Conservation (phyloP, 2,113 vertebrate species). For the Seriola rivoliana region DNA sequence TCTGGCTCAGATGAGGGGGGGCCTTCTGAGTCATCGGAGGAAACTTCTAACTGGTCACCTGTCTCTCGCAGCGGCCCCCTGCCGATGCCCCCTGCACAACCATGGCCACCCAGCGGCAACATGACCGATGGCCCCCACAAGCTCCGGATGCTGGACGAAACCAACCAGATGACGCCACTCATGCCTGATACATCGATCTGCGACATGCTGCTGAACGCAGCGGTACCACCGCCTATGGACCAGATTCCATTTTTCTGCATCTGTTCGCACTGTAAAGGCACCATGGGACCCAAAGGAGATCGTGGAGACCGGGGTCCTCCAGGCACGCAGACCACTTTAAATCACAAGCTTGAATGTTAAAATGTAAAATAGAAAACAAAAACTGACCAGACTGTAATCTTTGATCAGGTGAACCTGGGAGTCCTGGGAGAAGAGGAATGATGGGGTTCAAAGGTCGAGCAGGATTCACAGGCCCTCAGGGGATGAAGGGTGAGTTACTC, state of each 20-base stretch:
- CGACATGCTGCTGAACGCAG: constrained; percentile 60
- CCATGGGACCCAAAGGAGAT: constrained; percentile 77
- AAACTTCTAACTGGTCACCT: not conserved
- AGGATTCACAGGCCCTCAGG: constrained; percentile 75
- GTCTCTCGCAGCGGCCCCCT: not conserved
- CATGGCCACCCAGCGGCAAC: not conserved
- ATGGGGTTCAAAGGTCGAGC: constrained; percentile 69
- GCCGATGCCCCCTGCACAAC: fast-evolving
- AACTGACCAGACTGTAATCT: constrained; percentile 5
- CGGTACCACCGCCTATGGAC: constrained; percentile 25
- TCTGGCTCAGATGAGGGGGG: fast-evolving
- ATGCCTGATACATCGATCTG: constrained; percentile 33
- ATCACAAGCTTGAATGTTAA: not conserved
- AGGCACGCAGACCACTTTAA: constrained; percentile 61
- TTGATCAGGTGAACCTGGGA: constrained; percentile 76
- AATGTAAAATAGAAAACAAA: not conserved
- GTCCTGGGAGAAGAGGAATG: constrained; percentile 74
- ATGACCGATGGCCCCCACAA: not conserved
- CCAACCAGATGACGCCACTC: not conserved
- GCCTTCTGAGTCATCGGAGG: not conserved
- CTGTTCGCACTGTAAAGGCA: constrained; percentile 76
- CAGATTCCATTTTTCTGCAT: constrained; percentile 79
- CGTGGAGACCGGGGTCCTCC: constrained; percentile 74
- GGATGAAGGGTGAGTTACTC: constrained; percentile 77
- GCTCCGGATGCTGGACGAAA: fast-evolving